A percentile compares a stretch with the other conserved stretches of the same genome.
Conservation (phyloP, 2,113 vertebrate species). For the Lepus timidus region DNA sequence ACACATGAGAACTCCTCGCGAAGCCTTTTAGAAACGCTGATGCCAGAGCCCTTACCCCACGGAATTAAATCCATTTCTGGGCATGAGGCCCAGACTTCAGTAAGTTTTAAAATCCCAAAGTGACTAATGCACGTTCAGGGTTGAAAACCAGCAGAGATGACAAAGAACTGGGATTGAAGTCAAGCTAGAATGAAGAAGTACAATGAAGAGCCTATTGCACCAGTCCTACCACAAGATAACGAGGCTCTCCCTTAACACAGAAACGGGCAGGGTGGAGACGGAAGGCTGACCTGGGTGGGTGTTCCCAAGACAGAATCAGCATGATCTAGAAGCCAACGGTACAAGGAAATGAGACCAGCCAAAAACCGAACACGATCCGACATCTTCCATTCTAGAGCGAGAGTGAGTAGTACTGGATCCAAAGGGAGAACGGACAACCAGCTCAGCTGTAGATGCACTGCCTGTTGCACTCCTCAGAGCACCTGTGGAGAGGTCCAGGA, state of each 20-base stretch:
- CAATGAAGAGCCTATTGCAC: not conserved
- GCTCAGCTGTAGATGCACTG: not conserved
- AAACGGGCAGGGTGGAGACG: not conserved
- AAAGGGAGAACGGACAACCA: not conserved
- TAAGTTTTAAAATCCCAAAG: constrained; percentile 47
- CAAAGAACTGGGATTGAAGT: not conserved
- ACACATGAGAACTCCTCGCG: not conserved
- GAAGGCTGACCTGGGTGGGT: not conserved
- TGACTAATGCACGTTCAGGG: not conserved
- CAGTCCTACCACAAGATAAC: not conserved
- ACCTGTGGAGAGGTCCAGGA: not conserved
- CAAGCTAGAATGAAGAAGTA: not conserved
- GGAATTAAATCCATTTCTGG: constrained; percentile 53
- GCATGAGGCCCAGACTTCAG: constrained; percentile 33
- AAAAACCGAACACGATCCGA: not conserved
- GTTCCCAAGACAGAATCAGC: not conserved
- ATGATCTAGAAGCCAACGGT: not conserved
- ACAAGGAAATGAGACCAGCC: not conserved
- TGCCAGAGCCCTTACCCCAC: constrained; percentile 2
- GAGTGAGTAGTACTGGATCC: not conserved
- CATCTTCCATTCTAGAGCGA: not conserved
- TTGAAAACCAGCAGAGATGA: constrained; percentile 12
- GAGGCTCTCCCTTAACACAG: not conserved
- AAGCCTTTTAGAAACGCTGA: constrained; percentile 7
- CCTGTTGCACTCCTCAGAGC: not conserved